Base-by-base conservation (phyloP, 30 jellyfish, hydroid and myxozoan genomes). In the Hydractinia symbiolongicarpus region DNA sequence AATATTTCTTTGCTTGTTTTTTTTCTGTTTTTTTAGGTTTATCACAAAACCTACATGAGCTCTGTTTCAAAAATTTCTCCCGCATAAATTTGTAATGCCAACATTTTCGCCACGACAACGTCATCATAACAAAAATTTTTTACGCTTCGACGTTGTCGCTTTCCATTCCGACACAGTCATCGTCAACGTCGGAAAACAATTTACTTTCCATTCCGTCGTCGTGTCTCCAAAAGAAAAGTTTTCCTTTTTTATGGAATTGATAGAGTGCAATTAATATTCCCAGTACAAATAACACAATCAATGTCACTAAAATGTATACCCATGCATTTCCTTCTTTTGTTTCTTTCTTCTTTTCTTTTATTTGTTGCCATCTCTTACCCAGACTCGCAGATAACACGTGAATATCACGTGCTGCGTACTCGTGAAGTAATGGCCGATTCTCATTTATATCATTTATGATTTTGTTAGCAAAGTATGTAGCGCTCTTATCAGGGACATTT, bases 141-240 rank as follows among this genome's bases (percentile, higher is more conserved):
- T 30, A n/a, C 9, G 74, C 52, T 64, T 64, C 74, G 40, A 6
- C 40, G 19, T 44, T 64, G 19, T n/a, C 74, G 15, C 40, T 5
- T n/a, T 64, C 74, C 74, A 64, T 64, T 64, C 52, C 44, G 44
- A 30, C 74, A 64, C 74, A 64, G 17, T 77, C 85, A 5, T 64
- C 85, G 9, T 77, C 85, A 60, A 77, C 66, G 15, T 77, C 85
- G 44, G 66, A 60, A 61, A 77, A 60, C 7, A 77, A 57, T 64
- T 54, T 64, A 53, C 60, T 77, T 20, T 44, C 56, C 85, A 77
- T 77, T 50, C 66, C 50, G 57, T 77, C 85, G 55, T 77, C 40
- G 19, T 64, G 19, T 51, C 40, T 64, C 74, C 74, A 64, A 13
- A 64, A 64, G 5, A 0, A n/a, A 7, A 64, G 17, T 44, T 9